A percentile compares a stretch with the other conserved stretches of the same genome.
Evolutionary conservation across 1,140 invertebrate genomes (phyloP).

Genomic region (Solen grandis): DNA sequence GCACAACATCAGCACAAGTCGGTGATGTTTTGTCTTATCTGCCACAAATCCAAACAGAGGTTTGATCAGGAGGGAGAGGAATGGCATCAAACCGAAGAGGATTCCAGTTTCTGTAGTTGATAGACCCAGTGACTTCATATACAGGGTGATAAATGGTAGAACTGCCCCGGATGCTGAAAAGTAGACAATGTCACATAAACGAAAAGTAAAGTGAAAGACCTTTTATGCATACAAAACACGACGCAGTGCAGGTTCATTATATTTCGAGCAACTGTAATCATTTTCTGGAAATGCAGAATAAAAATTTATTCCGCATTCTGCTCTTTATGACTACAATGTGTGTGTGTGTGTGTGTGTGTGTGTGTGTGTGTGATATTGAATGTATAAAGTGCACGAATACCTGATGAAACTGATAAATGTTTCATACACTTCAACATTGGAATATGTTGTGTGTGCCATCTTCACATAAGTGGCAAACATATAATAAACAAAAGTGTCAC

Average conservation of each 20-base stretch:
- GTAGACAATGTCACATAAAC: no score
- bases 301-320: neutral
- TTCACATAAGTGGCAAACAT: no score
- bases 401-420: no score
- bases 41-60: slow-evolving; percentile 90
- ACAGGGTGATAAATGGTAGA: slow-evolving; percentile 90
- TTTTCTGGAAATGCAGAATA: neutral
- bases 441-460: no score
- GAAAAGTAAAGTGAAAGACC: neutral
- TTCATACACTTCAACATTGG: no score
- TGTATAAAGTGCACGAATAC: no score
- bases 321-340: neutral
- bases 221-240: neutral
- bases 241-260: neutral
- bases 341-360: no score
- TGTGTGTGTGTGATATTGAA: no score
- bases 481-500: no score
- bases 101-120: slow-evolving; percentile 89
- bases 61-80: slow-evolving; percentile 90
- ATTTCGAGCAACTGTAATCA: neutral
- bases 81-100: slow-evolving; percentile 90
- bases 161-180: slow-evolving; percentile 90
- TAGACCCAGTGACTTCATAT: slow-evolving; percentile 91
- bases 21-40: slow-evolving; percentile 89
- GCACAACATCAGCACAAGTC: slow-evolving; percentile 78